Evolutionary conservation across 2,113 vertebrate genomes (phyloP), one percentile per base, ranked within the genome.

Genomic region (Dicentrarchus labrax): DNA sequence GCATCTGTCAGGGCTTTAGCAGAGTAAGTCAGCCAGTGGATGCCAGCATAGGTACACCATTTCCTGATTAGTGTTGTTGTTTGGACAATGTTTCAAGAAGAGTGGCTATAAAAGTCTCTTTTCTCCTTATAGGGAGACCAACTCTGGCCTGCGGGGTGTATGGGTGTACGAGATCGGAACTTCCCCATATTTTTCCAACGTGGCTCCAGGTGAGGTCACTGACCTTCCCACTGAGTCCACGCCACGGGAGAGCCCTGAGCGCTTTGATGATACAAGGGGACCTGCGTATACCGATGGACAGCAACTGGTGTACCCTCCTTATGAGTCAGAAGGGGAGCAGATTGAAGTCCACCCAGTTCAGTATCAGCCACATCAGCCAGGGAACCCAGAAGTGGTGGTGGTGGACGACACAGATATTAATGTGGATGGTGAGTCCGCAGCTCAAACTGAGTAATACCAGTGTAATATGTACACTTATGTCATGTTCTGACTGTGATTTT

Each of bases 101-200:
- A 50, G 12, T 11, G n/a, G n/a, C n/a, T 36, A 10, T 21, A 43
- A 51, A 43, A 19, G 7, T 60, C n/a, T 17, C 2, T 38, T 83
- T 73, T 43, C n/a, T 45, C 47, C 53, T 59, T 16, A 48, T 48
- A 98, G 97, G 94, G 90, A 94, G 85, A 98, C 97, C 78, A 99
- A 99, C 93, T 94, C 96, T 11, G 98, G 98, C 70, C 84, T 89
- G 77, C 94, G 82, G 17, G 98, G 98, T 0, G 73, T 97, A 43
- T 99, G 97, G 97, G 97, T 98, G 60, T 99, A 97, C 0, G 96
- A 98, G 91, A 96, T 98, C 1, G 97, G 98, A 38, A 96, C 96
- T 1, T 95, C 94, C 0, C 94, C 95, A 53, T 93, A 94, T 24
- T 94, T 96, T 71, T 84, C 56, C 6, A 95, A 91, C 0, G 87